Percentiles rank a stretch among this genome's conserved stretches.
These are phyloP conservation scores for Gallinago solitaria DNA, from an alignment of 2,797 vertebrate species.

Conservation along the genomic window DNA sequence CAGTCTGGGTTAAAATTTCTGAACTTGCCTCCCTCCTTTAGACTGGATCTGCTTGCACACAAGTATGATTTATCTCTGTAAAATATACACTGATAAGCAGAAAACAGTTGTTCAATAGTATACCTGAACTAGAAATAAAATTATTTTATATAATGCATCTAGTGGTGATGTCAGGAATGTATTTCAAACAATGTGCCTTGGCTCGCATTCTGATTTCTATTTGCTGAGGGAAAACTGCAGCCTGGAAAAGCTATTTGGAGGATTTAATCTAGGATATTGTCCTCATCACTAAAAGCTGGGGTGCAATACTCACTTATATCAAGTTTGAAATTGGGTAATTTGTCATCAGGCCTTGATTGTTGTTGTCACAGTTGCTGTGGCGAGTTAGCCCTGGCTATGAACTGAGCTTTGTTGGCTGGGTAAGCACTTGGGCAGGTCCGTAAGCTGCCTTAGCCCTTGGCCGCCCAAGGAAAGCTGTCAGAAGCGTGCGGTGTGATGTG, in stretches of 20 bases:
- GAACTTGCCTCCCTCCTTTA: not conserved
- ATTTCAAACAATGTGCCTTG: not conserved
- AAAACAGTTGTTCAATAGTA: not conserved
- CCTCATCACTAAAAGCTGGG: not conserved
- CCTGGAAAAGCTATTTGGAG: not conserved
- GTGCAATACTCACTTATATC: not conserved
- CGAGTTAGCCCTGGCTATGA: not conserved
- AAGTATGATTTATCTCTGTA: not conserved
- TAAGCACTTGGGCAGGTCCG: not conserved
- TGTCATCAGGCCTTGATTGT: not conserved
- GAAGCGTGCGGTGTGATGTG: rapidly evolving
- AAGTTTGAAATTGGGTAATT: not conserved
- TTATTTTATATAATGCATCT: not conserved
- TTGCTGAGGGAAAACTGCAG: not conserved
- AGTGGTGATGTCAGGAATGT: not conserved
- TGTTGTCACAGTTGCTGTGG: not conserved
- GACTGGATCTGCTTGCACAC: not conserved
- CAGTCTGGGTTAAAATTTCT: not conserved
- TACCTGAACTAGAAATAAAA: not conserved
- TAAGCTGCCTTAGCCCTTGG: not conserved
- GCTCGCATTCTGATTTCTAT: not conserved
- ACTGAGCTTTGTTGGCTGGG: not conserved
- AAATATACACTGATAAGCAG: not conserved
- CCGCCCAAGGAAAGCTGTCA: not conserved
- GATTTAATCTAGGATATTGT: not conserved